A percentile compares a stretch with the other conserved stretches of the same genome.
Evolutionary conservation across 2,888 invertebrate genomes (phyloP).

Genomic region (Rhabditophanes sp.): DNA sequence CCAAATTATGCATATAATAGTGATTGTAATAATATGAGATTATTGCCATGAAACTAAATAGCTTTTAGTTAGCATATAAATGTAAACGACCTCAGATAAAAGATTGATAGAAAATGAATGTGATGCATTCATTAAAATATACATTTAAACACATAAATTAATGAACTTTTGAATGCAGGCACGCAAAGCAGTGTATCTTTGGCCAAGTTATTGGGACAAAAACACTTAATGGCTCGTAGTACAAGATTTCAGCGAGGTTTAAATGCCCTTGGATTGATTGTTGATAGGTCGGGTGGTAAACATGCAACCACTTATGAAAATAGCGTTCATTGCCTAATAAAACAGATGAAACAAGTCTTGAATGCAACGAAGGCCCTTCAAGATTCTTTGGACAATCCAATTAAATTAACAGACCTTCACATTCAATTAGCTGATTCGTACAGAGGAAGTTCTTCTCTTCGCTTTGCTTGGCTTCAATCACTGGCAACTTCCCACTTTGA

Average conservation of each 20-base stretch:
- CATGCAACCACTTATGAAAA: constrained; percentile 5
- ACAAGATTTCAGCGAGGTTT: constrained; percentile 84
- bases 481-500: too few species aligned
- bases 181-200: constrained; percentile 77
- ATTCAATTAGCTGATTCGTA: constrained; percentile 48
- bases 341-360: constrained; percentile 76
- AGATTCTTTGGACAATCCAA: constrained; percentile 70
- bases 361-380: constrained; percentile 84
- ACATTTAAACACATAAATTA: too few species aligned
- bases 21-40: too few species aligned
- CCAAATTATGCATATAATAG: too few species aligned
- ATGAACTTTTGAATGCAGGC: too few species aligned
- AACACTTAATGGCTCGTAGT: constrained; percentile 59
- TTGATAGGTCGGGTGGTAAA: constrained; percentile 9
- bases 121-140: too few species aligned
- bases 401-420: constrained; percentile 48
- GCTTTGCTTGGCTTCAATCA: constrained; percentile 68
- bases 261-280: constrained; percentile 48
- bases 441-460: constrained; percentile 72
- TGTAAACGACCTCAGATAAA: too few species aligned
- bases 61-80: too few species aligned
- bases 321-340: constrained; percentile 56
- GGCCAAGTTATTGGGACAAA: constrained; percentile 72
- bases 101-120: too few species aligned
- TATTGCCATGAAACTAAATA: too few species aligned